These are phyloP conservation scores for Ochotona princeps DNA, from an alignment of 2,113 vertebrate genomes.

Conservation along the genomic window DNA sequence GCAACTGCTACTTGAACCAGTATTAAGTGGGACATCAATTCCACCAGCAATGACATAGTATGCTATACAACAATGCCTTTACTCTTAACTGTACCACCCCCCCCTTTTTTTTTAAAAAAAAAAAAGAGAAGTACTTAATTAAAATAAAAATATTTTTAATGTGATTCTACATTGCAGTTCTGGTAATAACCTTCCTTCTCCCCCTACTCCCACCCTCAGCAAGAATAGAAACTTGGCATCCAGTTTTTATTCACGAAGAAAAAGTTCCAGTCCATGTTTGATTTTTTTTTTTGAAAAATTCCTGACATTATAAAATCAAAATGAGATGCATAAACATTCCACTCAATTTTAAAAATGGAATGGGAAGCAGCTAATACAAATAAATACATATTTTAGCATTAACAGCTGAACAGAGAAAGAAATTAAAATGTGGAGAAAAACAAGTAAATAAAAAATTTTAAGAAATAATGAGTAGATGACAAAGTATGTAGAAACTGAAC, in stretches of 20 bases:
- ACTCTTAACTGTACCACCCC: no score
- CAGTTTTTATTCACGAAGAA: slow-evolving; percentile 88
- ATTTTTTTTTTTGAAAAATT: slow-evolving; percentile 93
- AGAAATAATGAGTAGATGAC: slow-evolving; percentile 90
- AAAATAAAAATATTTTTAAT: neutral
- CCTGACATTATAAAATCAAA: slow-evolving; percentile 93
- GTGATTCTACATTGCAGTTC: neutral
- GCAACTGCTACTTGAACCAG: no score
- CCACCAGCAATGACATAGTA: no score
- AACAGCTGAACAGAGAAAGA: slow-evolving; percentile 89
- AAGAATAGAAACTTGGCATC: slow-evolving; percentile 54
- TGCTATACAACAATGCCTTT: no score
- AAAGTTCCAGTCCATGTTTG: slow-evolving; percentile 92
- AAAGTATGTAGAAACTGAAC: slow-evolving; percentile 90
- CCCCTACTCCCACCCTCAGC: no score
- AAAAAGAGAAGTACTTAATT: no score
- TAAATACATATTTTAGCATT: slow-evolving; percentile 90
- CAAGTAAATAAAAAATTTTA: slow-evolving; percentile 79
- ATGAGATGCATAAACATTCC: slow-evolving; percentile 91
- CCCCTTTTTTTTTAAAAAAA: no score
- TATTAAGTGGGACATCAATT: no score
- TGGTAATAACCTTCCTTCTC: neutral
- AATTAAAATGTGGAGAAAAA: no score
- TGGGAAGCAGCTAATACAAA: slow-evolving; percentile 89
- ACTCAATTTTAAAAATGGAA: slow-evolving; percentile 87